Percentiles rank a stretch among this genome's conserved stretches.
Evolutionary conservation across 2,797 vertebrate species (phyloP).

Genomic region (Phataginus tetradactyla): DNA sequence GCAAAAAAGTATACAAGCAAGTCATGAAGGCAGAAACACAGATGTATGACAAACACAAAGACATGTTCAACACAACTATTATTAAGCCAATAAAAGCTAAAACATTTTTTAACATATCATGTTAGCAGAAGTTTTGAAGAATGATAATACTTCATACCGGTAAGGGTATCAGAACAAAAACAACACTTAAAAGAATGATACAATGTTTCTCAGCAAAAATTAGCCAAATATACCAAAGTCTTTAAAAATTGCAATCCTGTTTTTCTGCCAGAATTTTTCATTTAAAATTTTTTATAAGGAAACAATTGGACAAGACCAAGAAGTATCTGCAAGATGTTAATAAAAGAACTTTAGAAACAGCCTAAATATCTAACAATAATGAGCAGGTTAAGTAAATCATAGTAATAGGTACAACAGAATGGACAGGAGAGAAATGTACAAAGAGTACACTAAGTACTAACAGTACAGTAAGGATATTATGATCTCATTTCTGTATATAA

Average conservation of each 20-base stretch:
- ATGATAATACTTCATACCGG: neutral
- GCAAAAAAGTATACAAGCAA: neutral
- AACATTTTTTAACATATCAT: neutral
- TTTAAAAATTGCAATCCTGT: neutral
- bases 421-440: neutral
- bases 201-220: neutral
- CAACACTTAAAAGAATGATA: neutral
- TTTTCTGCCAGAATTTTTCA: neutral
- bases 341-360: neutral
- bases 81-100: neutral
- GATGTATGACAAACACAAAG: neutral
- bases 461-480: neutral
- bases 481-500: neutral
- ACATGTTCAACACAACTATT: neutral
- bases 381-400: neutral
- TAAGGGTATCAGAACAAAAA: neutral
- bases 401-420: neutral
- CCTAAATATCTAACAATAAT: neutral
- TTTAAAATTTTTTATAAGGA: neutral
- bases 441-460: neutral
- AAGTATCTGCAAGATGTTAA: neutral
- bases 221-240: neutral
- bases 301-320: neutral
- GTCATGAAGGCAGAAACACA: neutral
- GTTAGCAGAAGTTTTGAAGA: neutral